phyloP scores from a whole-genome alignment of 2,113 vertebrate genomes.

The Carassius carassius region DNA sequence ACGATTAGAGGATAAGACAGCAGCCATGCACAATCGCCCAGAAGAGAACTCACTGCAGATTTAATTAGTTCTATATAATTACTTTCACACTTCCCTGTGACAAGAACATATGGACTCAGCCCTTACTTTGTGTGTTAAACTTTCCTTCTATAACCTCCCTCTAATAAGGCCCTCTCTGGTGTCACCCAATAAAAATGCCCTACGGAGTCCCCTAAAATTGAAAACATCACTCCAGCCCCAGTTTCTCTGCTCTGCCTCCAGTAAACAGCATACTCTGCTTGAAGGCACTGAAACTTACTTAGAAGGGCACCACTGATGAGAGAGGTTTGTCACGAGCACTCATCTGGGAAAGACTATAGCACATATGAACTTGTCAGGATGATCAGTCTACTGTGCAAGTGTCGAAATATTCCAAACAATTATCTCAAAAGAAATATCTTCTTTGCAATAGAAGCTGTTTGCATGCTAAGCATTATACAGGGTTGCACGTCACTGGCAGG shows the following conservation, averaged over 20 bases:
- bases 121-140: slow-evolving; percentile 5
- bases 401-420: background rate
- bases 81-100: slow-evolving; percentile 39
- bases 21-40: slow-evolving; percentile 33
- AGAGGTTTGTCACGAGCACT: slow-evolving; percentile 4
- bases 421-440: background rate
- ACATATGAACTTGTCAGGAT: slow-evolving; percentile 1
- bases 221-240: slow-evolving; percentile 19
- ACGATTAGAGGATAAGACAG: slow-evolving; percentile 26
- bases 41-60: slow-evolving; percentile 32
- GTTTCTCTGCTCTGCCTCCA: slow-evolving; percentile 10
- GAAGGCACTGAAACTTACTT: background rate
- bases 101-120: slow-evolving; percentile 26
- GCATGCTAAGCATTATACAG: background rate
- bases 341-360: slow-evolving; percentile 27
- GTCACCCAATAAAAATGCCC: slow-evolving; percentile 36
- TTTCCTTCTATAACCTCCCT: slow-evolving; percentile 35
- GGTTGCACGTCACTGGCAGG: background rate
- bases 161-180: slow-evolving; percentile 15
- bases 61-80: slow-evolving; percentile 51
- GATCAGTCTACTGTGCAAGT: slow-evolving; percentile 1
- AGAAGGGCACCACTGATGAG: slow-evolving; percentile 15
- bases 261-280: slow-evolving; percentile 19
- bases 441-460: background rate
- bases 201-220: slow-evolving; percentile 24